Evolutionary conservation across 2,113 vertebrate species (phyloP).

Genomic region (Lynx canadensis): DNA sequence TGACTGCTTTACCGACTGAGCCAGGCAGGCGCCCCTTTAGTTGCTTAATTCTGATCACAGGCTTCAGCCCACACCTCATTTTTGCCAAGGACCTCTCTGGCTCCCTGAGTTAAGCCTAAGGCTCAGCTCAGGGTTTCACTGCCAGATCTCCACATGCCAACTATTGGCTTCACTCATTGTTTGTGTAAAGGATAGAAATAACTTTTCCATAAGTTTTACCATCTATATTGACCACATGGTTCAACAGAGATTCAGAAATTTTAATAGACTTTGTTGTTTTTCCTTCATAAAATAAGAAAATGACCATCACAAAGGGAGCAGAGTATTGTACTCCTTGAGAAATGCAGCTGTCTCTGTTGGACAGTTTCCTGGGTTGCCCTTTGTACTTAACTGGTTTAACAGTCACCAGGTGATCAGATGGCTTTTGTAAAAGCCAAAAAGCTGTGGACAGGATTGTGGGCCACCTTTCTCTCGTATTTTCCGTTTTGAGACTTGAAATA

Average conservation of each 20-base stretch:
- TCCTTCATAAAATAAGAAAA: neutral
- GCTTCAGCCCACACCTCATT: conserved; percentile 17
- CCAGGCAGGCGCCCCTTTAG: neutral
- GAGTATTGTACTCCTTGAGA: neutral
- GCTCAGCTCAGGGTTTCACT: neutral
- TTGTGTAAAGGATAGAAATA: conserved; percentile 12
- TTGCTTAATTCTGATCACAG: conserved; percentile 10
- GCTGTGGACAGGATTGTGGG: neutral
- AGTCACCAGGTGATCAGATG: neutral
- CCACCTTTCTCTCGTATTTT: conserved; percentile 16
- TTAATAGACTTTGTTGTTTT: neutral
- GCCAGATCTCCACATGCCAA: neutral
- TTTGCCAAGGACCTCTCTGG: neutral
- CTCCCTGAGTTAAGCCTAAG: neutral
- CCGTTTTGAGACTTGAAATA: conserved; percentile 42
- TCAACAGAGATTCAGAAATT: rapidly evolving
- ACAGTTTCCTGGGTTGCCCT: neutral
- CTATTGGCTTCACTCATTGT: neutral
- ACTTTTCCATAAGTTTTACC: conserved; percentile 46
- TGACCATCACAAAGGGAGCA: neutral
- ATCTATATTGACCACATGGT: neutral
- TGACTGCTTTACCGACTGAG: neutral
- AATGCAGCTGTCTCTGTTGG: neutral
- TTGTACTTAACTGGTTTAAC: conserved; percentile 51
- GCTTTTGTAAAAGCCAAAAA: conserved; percentile 49